These are phyloP conservation scores for Triplophysa yarkandensis DNA, from an alignment of 2,797 vertebrate genomes.

Conservation along the genomic window DNA sequence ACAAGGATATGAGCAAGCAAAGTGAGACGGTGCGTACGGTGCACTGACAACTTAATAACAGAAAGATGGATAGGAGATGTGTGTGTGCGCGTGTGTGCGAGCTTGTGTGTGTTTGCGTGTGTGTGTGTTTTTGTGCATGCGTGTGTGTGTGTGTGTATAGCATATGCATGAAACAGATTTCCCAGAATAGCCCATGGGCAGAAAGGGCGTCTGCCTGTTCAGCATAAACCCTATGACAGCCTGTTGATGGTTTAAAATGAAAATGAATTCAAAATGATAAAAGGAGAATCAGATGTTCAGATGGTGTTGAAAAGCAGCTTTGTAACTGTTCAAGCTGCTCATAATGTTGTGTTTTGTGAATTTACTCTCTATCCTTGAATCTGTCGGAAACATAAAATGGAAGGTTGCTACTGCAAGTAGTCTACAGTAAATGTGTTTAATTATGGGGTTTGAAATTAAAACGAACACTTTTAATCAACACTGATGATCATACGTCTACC, in stretches of 20 bases:
- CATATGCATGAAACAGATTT: slow-evolving; percentile 32
- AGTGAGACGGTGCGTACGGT: slow-evolving; percentile 36
- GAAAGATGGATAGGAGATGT: slow-evolving; percentile 34
- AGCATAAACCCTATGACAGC: background rate
- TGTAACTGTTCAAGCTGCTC: background rate
- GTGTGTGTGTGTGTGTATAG: slow-evolving; percentile 5
- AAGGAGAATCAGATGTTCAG: background rate
- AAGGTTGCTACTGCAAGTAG: no score
- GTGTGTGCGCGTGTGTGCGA: slow-evolving; percentile 8
- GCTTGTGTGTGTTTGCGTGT: background rate
- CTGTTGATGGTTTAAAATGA: slow-evolving; percentile 14
- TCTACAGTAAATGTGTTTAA: no score
- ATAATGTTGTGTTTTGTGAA: background rate
- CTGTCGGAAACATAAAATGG: no score
- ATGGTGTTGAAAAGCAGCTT: background rate
- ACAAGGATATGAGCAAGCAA: slow-evolving; percentile 34
- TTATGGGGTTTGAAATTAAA: no score
- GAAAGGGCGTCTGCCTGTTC: slow-evolving; percentile 30
- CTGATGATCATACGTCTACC: no score
- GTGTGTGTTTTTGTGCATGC: no score
- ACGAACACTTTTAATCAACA: no score
- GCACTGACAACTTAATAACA: slow-evolving; percentile 34
- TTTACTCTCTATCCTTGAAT: no score
- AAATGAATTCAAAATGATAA: slow-evolving; percentile 6
- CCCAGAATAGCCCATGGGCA: slow-evolving; percentile 28